A percentile compares a stretch with the other conserved stretches of the same genome.
These are phyloP conservation scores for Eristalis pertinax DNA, from an alignment of 2,888 invertebrate species.

Conservation along the genomic window DNA sequence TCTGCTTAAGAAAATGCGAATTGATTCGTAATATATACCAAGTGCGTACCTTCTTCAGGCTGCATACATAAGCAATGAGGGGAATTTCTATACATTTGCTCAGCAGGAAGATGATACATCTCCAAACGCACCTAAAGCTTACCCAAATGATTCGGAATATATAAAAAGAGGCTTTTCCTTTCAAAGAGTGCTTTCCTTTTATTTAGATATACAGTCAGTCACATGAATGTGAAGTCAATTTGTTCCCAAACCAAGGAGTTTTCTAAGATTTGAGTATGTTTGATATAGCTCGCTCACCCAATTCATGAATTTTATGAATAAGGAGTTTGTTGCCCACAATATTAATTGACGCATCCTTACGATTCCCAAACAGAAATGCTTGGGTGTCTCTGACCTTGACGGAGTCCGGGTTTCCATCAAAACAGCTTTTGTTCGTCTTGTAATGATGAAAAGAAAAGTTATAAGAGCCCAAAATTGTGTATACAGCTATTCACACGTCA, in stretches of 20 bases:
- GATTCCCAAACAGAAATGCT: background rate
- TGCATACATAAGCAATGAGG: background rate
- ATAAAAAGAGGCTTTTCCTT: background rate
- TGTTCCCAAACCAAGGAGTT: background rate
- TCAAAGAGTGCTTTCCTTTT: background rate
- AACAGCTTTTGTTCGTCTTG: background rate
- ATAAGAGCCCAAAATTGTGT: background rate
- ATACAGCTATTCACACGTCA: background rate
- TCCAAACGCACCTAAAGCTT: background rate
- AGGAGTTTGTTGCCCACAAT: background rate
- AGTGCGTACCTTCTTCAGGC: background rate
- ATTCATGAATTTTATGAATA: background rate
- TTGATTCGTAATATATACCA: background rate
- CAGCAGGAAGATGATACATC: background rate
- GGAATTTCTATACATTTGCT: background rate
- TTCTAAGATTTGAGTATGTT: background rate
- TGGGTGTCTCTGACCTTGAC: background rate
- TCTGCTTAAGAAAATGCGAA: background rate
- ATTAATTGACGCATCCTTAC: background rate
- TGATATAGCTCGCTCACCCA: too few species aligned
- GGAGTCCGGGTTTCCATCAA: background rate
- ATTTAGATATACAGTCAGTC: too few species aligned
- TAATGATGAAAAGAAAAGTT: background rate
- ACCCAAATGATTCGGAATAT: background rate
- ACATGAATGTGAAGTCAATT: background rate